Evolutionary conservation across 2,888 invertebrate species (phyloP).

Genomic region (Ophraella communa): DNA sequence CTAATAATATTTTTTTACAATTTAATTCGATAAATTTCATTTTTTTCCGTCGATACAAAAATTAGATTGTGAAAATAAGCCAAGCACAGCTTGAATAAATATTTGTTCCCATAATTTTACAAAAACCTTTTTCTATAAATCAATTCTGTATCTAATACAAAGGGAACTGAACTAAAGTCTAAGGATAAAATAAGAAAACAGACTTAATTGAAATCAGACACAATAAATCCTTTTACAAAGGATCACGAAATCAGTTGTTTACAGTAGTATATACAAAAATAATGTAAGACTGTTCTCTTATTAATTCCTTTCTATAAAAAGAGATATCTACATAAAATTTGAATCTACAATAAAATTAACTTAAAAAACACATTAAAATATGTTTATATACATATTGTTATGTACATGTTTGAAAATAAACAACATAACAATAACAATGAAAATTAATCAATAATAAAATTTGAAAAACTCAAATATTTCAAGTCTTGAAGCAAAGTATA

Average conservation of each 20-base stretch:
- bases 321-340: slow-evolving; percentile 33
- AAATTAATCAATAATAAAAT: slow-evolving; percentile 40
- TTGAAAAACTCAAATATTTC: slow-evolving; percentile 41
- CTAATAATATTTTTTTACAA: no score
- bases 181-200: neutral
- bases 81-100: no score
- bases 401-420: slow-evolving; percentile 40
- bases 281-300: neutral
- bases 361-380: slow-evolving; percentile 31
- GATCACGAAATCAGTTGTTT: neutral
- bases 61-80: no score
- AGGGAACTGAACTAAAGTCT: neutral
- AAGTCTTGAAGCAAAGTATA: slow-evolving; percentile 38
- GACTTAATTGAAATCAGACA: neutral
- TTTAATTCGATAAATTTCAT: no score
- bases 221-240: neutral
- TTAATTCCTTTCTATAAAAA: neutral
- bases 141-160: neutral
- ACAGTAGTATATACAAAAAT: neutral
- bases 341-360: slow-evolving; percentile 14
- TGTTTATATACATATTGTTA: slow-evolving; percentile 33
- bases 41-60: no score
- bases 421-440: slow-evolving; percentile 44
- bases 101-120: no score
- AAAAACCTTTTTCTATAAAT: neutral